These are phyloP conservation scores for Nothocercus julius DNA, from an alignment of 2,113 vertebrate species.

Conservation along the genomic window DNA sequence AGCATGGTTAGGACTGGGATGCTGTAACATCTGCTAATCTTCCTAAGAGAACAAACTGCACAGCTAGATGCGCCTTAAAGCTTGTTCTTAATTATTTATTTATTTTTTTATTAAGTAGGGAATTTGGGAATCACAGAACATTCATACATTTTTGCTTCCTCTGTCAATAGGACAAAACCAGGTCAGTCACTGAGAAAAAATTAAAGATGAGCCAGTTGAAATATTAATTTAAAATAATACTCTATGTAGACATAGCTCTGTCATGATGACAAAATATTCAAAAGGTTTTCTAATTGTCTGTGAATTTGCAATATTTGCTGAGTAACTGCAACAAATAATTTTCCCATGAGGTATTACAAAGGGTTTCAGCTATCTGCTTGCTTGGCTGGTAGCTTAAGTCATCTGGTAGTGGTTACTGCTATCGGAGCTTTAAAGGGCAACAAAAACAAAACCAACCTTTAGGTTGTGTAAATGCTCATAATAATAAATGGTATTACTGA, in stretches of 20 bases:
- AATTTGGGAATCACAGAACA: constrained; percentile 33
- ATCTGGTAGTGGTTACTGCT: not conserved
- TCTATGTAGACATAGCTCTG: not conserved
- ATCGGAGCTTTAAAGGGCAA: not conserved
- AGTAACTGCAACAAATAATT: constrained; percentile 7
- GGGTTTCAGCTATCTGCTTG: not conserved
- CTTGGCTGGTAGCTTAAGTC: not conserved
- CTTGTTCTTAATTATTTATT: constrained; percentile 45
- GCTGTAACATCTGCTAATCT: constrained; percentile 34
- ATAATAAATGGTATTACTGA: not conserved
- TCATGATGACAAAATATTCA: not conserved
- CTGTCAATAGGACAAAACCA: constrained; percentile 26
- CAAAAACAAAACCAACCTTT: not conserved
- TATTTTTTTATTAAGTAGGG: constrained; percentile 43
- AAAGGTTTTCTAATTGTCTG: not conserved
- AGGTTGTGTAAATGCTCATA: not conserved
- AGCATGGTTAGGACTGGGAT: constrained; percentile 8
- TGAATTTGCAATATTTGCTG: not conserved
- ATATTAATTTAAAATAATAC: constrained; percentile 18
- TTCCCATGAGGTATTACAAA: not conserved
- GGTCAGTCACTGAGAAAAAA: not conserved
- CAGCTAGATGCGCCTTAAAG: not conserved
- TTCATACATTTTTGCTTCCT: constrained; percentile 16
- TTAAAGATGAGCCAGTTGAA: constrained; percentile 21
- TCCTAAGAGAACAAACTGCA: constrained; percentile 20